phyloP scores from a whole-genome alignment of 2,113 vertebrate genomes.

The Isurus oxyrinchus region DNA sequence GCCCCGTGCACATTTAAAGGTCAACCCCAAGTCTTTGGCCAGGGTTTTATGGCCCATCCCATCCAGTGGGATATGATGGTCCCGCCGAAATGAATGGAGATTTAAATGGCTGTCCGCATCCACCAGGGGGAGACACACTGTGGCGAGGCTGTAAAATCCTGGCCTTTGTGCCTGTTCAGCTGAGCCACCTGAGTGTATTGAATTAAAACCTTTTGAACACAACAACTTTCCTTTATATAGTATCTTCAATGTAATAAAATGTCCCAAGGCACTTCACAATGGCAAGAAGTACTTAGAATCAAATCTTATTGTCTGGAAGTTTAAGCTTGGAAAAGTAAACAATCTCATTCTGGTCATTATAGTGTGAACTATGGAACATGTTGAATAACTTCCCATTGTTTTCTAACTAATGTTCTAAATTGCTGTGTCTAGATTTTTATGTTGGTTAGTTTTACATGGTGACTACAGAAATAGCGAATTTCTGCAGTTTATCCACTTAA shows the following conservation, averaged over 20 bases:
- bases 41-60: no score
- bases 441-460: background rate
- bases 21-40: no score
- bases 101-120: no score
- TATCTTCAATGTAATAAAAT: background rate
- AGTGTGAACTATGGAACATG: background rate
- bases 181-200: background rate
- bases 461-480: background rate
- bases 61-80: no score
- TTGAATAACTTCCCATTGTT: background rate
- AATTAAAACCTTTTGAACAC: background rate
- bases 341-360: background rate
- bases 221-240: background rate
- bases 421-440: background rate
- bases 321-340: background rate
- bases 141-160: no score
- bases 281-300: background rate
- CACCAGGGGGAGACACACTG: no score
- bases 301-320: background rate
- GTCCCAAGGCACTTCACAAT: background rate
- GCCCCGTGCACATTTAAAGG: no score
- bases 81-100: no score
- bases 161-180: background rate
- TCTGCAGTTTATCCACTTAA: background rate
- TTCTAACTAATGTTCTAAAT: background rate